Conservation (phyloP, 2,888 invertebrate species). For the Lysandra bellargus region DNA sequence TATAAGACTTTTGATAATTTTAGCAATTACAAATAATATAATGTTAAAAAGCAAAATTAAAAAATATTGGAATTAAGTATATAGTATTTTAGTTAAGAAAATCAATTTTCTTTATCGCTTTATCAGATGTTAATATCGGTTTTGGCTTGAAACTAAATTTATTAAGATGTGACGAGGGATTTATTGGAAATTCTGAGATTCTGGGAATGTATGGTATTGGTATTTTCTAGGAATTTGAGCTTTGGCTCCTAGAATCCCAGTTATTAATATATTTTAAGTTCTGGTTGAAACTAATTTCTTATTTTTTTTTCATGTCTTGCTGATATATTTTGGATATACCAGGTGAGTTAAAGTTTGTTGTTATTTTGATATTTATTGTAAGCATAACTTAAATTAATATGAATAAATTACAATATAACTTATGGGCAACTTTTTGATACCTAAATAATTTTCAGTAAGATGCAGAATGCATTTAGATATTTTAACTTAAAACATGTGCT, state of each 20-base stretch:
- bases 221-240: constrained; percentile 8
- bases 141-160: neutral
- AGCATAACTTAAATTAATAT: neutral
- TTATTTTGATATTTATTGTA: neutral
- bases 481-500: too few species aligned
- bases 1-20: neutral
- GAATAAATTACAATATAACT: neutral
- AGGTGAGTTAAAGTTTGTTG: neutral
- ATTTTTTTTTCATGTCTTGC: constrained; percentile 42
- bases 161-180: neutral
- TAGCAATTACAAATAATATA: neutral
- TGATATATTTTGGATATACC: constrained; percentile 41
- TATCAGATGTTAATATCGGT: too few species aligned
- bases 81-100: too few species aligned
- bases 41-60: too few species aligned
- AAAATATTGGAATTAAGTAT: too few species aligned
- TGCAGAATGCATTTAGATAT: too few species aligned
- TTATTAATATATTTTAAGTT: neutral
- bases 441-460: too few species aligned
- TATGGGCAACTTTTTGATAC: too few species aligned
- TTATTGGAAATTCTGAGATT: neutral
- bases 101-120: too few species aligned
- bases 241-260: neutral
- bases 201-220: neutral
- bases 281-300: constrained; percentile 36